Percentiles rank a stretch among this genome's conserved stretches.
Conservation (phyloP, 2,113 vertebrate species). For the Bothrops jararaca region DNA sequence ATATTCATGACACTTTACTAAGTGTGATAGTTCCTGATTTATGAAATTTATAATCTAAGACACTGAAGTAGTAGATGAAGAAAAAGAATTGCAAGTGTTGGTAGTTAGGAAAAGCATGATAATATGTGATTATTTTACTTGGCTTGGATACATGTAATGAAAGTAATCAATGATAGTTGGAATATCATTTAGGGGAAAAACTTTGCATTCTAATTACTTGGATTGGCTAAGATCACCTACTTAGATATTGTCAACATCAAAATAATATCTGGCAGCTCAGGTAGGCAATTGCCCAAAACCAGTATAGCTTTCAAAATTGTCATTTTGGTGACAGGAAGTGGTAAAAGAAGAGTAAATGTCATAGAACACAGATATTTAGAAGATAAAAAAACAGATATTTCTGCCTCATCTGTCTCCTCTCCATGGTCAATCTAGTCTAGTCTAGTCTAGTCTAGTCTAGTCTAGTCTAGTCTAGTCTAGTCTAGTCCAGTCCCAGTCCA, state of each 20-base stretch:
- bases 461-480: background rate
- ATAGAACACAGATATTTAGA: background rate
- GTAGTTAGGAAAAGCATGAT: background rate
- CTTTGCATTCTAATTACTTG: background rate
- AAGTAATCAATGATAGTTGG: background rate
- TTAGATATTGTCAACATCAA: background rate
- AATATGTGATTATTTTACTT: background rate
- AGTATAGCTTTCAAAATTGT: background rate
- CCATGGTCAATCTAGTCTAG: background rate
- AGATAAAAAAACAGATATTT: background rate
- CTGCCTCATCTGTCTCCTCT: background rate
- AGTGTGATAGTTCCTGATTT: background rate
- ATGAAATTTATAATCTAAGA: background rate
- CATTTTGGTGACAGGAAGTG: background rate
- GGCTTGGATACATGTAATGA: background rate
- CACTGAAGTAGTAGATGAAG: background rate
- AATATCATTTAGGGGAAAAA: background rate
- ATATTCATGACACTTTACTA: background rate
- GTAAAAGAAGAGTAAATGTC: background rate
- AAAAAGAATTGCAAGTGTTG: background rate
- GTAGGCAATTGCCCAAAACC: background rate
- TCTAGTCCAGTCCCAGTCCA: too few relatives aligned
- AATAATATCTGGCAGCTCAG: background rate
- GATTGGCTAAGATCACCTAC: background rate
- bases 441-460: too few relatives aligned